phyloP scores from a whole-genome alignment of 2,113 vertebrate genomes.

The Ceratotherium simum region DNA sequence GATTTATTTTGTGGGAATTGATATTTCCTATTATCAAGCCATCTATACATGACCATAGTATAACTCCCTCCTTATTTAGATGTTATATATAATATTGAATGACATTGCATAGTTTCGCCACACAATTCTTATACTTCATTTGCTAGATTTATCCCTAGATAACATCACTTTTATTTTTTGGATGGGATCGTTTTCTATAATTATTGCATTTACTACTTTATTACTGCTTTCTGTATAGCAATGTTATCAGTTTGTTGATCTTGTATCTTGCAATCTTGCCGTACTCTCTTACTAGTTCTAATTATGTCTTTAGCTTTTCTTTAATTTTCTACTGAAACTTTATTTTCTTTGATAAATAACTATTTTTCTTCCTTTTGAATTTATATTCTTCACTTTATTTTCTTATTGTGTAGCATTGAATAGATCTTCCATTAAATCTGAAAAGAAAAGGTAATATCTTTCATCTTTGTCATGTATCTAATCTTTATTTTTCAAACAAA shows the following conservation, averaged over 20 bases:
- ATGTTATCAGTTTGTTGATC: neutral
- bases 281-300: neutral
- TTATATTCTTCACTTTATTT: neutral
- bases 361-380: neutral
- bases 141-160: neutral
- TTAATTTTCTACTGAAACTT: neutral
- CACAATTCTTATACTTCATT: neutral
- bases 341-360: neutral
- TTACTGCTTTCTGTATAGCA: neutral
- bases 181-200: neutral
- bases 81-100: neutral
- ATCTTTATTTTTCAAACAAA: neutral
- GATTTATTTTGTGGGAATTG: neutral
- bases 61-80: neutral
- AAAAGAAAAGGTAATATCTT: neutral
- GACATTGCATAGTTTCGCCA: neutral
- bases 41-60: neutral
- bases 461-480: neutral
- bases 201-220: neutral
- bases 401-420: neutral
- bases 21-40: neutral
- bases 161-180: neutral
- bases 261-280: neutral
- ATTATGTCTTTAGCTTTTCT: neutral
- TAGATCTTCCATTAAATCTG: neutral